Percentiles rank a stretch among this genome's conserved stretches.
phyloP scores from a whole-genome alignment of 2,797 vertebrate species.

The Enteromius treurensis region DNA sequence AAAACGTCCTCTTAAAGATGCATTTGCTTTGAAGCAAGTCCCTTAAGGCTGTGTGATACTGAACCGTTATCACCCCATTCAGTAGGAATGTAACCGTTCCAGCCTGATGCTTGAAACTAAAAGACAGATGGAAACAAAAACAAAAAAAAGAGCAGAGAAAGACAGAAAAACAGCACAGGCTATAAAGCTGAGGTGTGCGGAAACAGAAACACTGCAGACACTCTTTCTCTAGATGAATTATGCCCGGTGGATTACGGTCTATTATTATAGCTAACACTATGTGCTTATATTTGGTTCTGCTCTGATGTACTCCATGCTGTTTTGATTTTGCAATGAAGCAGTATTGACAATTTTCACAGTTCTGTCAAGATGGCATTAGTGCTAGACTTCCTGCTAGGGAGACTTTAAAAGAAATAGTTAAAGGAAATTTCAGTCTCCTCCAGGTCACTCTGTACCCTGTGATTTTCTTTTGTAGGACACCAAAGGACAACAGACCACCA shows the following conservation, averaged over 20 bases:
- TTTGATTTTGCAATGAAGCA: background rate
- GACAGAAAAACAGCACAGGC: constrained; percentile 1
- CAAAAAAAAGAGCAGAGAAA: background rate
- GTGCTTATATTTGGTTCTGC: background rate
- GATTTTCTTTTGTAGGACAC: background rate
- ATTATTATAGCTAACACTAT: background rate
- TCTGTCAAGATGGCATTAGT: background rate
- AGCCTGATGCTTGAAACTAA: constrained; percentile 35
- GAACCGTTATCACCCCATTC: constrained; percentile 45
- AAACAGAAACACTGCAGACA: constrained; percentile 29
- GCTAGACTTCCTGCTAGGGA: background rate
- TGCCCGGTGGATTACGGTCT: constrained; percentile 17
- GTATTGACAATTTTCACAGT: background rate
- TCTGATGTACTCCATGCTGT: background rate
- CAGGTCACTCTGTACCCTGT: background rate
- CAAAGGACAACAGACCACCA: constrained; percentile 15
- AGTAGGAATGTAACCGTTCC: constrained; percentile 50
- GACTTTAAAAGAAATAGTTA: background rate
- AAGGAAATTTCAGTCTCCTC: background rate
- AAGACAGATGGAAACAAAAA: constrained; percentile 30
- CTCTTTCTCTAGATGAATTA: constrained; percentile 20
- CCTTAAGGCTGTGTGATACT: constrained; percentile 8
- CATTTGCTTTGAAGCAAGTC: constrained; percentile 39
- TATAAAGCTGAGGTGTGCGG: constrained; percentile 22
- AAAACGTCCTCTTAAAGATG: constrained; percentile 24